phyloP scores from a whole-genome alignment of 2,113 vertebrate genomes.

The Sapajus apella region DNA sequence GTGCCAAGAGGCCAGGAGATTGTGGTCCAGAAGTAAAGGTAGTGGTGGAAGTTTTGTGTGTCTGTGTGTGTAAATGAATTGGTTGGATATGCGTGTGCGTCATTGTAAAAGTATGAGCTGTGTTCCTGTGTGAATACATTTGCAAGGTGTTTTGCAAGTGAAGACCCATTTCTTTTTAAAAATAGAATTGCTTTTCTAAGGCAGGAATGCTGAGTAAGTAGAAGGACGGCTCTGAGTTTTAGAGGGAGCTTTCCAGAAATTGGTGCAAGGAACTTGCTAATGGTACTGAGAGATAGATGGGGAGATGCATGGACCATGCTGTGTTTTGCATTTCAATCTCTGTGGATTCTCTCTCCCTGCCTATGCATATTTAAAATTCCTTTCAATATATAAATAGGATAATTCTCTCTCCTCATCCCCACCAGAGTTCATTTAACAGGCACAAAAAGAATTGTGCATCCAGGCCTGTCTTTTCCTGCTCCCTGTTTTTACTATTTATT shows the following conservation, averaged over 20 bases:
- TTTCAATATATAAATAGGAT: constrained; percentile 78
- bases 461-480: constrained; percentile 62
- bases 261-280: constrained; percentile 66
- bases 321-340: constrained; percentile 73
- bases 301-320: constrained; percentile 44
- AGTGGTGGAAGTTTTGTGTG: neutral
- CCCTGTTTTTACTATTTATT: constrained; percentile 74
- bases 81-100: neutral
- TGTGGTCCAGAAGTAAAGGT: neutral
- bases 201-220: constrained; percentile 72
- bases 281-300: constrained; percentile 48
- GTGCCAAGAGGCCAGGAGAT: neutral
- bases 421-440: constrained; percentile 77
- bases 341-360: constrained; percentile 65
- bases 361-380: constrained; percentile 81
- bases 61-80: neutral
- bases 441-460: constrained; percentile 68
- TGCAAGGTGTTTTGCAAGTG: constrained; percentile 58
- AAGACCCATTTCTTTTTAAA: constrained; percentile 59
- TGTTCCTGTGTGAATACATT: neutral
- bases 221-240: constrained; percentile 67
- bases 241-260: constrained; percentile 68
- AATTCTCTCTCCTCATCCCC: constrained; percentile 61
- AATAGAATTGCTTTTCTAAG: constrained; percentile 65
- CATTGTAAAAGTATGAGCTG: neutral